These are phyloP conservation scores for Amazonetta brasiliensis DNA, from an alignment of 2,797 vertebrate species.

Conservation along the genomic window DNA sequence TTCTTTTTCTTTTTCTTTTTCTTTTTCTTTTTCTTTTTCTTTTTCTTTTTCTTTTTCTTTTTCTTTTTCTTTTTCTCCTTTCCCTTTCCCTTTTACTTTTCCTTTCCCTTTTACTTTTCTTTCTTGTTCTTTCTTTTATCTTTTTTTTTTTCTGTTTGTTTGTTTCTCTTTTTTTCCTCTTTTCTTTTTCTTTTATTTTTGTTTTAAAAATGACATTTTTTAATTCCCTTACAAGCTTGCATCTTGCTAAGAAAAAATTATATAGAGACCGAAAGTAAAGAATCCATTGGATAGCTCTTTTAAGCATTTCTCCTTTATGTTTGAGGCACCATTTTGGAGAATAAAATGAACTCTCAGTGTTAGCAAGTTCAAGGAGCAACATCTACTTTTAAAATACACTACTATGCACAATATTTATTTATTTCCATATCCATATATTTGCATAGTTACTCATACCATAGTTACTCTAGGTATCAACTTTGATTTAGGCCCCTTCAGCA, in stretches of 20 bases:
- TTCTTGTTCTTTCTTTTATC: too few species aligned
- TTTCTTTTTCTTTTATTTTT: neutral
- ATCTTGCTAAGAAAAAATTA: neutral
- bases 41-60: too few species aligned
- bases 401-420: neutral
- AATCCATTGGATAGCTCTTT: neutral
- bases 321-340: neutral
- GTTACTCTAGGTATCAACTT: neutral
- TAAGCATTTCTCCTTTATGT: neutral
- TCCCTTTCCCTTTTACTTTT: accelerated
- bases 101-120: too few species aligned
- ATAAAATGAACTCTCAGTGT: neutral
- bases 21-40: too few species aligned
- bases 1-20: too few species aligned
- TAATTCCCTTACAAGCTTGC: neutral
- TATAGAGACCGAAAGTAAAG: neutral
- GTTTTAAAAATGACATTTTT: neutral
- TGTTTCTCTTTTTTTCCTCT: too few species aligned
- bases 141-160: too few species aligned
- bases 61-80: too few species aligned
- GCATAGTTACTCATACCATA: neutral
- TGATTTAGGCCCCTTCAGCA: neutral
- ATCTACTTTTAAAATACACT: neutral
- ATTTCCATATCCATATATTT: neutral
- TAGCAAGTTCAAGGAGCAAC: neutral